These are phyloP conservation scores for Dinoponera quadriceps DNA, from an alignment of 1,140 invertebrate genomes.

Conservation along the genomic window DNA sequence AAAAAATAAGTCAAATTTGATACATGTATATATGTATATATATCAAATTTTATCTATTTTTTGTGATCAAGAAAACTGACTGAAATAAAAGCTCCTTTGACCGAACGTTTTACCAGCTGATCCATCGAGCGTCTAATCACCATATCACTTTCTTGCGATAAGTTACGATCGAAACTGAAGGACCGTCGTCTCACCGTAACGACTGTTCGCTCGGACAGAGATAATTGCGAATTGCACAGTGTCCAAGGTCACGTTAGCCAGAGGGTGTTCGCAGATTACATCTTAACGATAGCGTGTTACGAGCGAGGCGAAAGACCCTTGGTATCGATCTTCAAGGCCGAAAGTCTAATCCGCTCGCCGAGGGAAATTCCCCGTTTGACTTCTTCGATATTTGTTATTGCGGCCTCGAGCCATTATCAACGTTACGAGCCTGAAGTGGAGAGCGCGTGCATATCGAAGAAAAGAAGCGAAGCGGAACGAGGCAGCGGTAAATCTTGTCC, in stretches of 20 bases:
- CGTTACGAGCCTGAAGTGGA: background rate
- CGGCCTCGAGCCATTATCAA: background rate
- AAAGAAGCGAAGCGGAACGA: background rate
- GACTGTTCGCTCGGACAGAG: background rate
- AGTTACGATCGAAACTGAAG: background rate
- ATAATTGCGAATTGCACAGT: slow-evolving; percentile 22
- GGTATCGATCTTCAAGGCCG: slow-evolving; percentile 67
- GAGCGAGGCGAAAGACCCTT: slow-evolving; percentile 65
- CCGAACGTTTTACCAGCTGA: no score
- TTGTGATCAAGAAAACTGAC: no score
- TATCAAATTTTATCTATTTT: no score
- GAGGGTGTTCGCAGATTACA: slow-evolving; percentile 54
- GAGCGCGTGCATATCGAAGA: background rate
- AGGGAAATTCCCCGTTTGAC: slow-evolving; percentile 15
- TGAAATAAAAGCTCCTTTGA: no score
- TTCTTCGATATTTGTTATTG: slow-evolving; percentile 14
- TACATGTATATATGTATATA: no score
- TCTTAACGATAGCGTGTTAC: slow-evolving; percentile 64
- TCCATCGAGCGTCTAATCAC: no score
- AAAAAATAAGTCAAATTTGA: no score
- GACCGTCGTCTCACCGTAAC: background rate
- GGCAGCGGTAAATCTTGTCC: background rate
- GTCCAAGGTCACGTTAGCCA: slow-evolving; percentile 59
- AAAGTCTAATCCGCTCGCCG: background rate
- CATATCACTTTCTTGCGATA: no score